phyloP scores from a whole-genome alignment of 2,797 vertebrate species.

The Pangasius krempfi region DNA sequence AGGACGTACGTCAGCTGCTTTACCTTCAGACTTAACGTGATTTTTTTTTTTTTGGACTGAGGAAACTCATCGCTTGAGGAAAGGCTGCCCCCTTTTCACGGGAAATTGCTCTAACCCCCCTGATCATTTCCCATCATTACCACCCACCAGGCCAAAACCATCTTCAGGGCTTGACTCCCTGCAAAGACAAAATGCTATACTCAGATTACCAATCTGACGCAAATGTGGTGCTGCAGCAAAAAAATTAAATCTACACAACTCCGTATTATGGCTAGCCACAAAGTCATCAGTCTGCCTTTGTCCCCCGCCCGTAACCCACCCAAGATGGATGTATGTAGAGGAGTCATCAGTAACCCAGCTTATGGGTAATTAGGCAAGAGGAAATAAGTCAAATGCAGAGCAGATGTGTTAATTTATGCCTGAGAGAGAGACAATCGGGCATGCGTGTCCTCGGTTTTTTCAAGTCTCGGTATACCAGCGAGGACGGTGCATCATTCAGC shows the following conservation, averaged over 20 bases:
- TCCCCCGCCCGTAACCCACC: background rate
- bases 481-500: constrained; percentile 28
- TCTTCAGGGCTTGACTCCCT: background rate
- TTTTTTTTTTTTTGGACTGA: background rate
- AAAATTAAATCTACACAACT: background rate
- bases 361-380: constrained; percentile 7
- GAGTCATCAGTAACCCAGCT: background rate
- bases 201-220: background rate
- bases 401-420: constrained; percentile 30
- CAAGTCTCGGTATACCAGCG: background rate
- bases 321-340: background rate
- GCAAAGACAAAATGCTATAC: constrained; percentile 16
- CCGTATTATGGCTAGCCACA: background rate
- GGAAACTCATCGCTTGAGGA: background rate
- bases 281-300: background rate
- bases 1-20: background rate
- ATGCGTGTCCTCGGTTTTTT: background rate
- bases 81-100: background rate
- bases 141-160: background rate
- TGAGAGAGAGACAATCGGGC: constrained; percentile 10
- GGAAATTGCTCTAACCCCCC: constrained; percentile 1
- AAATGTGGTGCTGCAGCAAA: constrained; percentile 2
- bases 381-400: constrained; percentile 1
- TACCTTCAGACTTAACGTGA: background rate
- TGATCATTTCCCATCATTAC: background rate